Evolutionary conservation across 2,797 vertebrate genomes (phyloP).

Genomic region (Tenualosa thibaudeaui): DNA sequence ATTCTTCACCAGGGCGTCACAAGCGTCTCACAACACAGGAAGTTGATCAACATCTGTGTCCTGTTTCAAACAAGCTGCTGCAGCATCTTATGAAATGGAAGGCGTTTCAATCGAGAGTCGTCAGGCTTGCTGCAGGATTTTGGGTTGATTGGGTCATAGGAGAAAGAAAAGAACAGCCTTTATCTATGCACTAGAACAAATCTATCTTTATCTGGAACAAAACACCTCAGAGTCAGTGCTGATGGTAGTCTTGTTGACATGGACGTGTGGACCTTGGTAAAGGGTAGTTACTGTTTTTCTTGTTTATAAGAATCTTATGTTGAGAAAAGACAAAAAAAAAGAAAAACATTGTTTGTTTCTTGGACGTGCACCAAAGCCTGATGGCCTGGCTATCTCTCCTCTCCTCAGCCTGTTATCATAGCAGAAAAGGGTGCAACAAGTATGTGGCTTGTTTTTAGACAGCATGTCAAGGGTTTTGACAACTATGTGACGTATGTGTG

Average conservation of each 20-base stretch:
- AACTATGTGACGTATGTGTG: slow-evolving; percentile 13
- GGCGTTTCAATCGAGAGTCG: neutral
- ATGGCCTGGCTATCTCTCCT: neutral
- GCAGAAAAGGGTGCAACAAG: neutral
- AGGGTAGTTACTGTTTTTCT: neutral
- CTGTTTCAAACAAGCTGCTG: neutral
- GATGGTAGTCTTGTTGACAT: neutral
- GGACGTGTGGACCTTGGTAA: neutral
- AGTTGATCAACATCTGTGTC: slow-evolving; percentile 7
- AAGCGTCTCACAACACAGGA: neutral
- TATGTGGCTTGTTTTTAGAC: slow-evolving; percentile 12
- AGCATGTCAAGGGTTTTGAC: slow-evolving; percentile 20
- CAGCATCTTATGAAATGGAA: neutral
- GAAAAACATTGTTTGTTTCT: neutral
- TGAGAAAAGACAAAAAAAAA: no score
- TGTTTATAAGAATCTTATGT: neutral
- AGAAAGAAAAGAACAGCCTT: no score
- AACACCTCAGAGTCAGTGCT: no score
- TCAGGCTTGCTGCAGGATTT: neutral
- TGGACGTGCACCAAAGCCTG: neutral
- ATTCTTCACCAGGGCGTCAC: neutral
- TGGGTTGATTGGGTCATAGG: neutral
- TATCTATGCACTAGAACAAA: no score
- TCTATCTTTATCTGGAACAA: no score
- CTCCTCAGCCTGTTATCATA: neutral